These are phyloP conservation scores for Hephaestus fuliginosus DNA, from an alignment of 2,797 vertebrate species.

Conservation along the genomic window DNA sequence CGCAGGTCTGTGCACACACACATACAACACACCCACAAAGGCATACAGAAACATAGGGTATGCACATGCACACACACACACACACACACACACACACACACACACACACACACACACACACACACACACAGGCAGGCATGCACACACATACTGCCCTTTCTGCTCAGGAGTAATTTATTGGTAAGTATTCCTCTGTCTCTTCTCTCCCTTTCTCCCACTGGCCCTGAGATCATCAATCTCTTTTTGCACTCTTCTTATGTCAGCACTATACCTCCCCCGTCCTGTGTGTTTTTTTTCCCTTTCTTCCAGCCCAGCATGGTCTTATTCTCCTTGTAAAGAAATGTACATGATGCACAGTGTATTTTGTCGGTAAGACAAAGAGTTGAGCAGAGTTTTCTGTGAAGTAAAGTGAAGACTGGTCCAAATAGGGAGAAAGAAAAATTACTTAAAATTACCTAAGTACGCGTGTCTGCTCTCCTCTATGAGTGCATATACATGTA, in stretches of 20 bases:
- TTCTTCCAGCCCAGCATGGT: constrained; percentile 38
- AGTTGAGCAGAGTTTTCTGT: constrained; percentile 28
- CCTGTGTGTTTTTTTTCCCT: constrained; percentile 20
- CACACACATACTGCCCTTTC: constrained; percentile 62
- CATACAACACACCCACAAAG: not conserved
- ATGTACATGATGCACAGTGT: constrained; percentile 39
- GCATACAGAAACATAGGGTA: constrained; percentile 18
- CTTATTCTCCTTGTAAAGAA: constrained; percentile 57
- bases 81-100: constrained; percentile 24
- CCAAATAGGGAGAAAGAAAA: constrained; percentile 16
- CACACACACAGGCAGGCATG: constrained; percentile 19
- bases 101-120: constrained; percentile 12
- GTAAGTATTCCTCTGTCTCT: constrained; percentile 78
- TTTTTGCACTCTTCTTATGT: constrained; percentile 81
- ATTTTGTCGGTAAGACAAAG: constrained; percentile 44
- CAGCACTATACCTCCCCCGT: constrained; percentile 74
- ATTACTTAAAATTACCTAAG: not conserved
- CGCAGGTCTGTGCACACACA: not conserved
- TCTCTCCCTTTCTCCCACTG: constrained; percentile 78
- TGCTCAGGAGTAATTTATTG: constrained; percentile 76
- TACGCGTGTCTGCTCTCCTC: constrained; percentile 3
- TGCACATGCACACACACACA: not conserved
- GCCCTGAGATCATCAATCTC: constrained; percentile 85
- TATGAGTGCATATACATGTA: constrained; percentile 1
- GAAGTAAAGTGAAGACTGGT: constrained; percentile 8